Percentiles rank a stretch among this genome's conserved stretches.
Evolutionary conservation across 2,113 vertebrate genomes (phyloP).

Genomic region (Gobio gobio): DNA sequence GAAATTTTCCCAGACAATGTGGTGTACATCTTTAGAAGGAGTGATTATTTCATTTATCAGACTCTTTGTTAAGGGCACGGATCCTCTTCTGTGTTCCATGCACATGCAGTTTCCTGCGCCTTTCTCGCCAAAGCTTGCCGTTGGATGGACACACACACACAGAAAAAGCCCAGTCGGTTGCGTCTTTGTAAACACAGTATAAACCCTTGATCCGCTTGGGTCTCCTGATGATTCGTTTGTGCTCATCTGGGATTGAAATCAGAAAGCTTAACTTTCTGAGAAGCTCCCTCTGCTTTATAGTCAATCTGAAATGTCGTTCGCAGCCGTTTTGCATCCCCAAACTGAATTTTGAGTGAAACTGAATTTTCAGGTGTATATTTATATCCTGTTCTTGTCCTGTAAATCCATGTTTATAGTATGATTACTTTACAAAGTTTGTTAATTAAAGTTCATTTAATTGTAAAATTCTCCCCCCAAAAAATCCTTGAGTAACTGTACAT

Average conservation of each 20-base stretch:
- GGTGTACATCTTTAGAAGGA: not conserved
- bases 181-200: conserved; percentile 34
- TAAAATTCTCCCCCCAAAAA: not conserved
- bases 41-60: conserved; percentile 24
- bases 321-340: not conserved
- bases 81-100: not conserved
- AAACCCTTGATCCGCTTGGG: conserved; percentile 25
- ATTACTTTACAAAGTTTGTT: not conserved
- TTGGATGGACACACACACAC: not conserved
- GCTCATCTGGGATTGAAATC: conserved; percentile 14
- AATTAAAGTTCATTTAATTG: not conserved
- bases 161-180: conserved; percentile 27
- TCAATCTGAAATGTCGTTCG: not conserved
- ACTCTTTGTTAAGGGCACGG: not conserved
- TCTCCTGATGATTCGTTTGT: conserved; percentile 13
- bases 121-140: not conserved
- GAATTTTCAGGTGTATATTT: not conserved
- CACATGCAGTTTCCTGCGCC: not conserved
- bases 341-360: not conserved
- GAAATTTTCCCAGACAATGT: conserved; percentile 12
- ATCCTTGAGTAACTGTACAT: not conserved
- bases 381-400: not conserved
- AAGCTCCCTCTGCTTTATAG: conserved; percentile 12
- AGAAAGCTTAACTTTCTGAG: conserved; percentile 25
- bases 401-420: not conserved